Conservation (phyloP, 2,113 vertebrate species). For the Campylomormyrus tamandua region DNA sequence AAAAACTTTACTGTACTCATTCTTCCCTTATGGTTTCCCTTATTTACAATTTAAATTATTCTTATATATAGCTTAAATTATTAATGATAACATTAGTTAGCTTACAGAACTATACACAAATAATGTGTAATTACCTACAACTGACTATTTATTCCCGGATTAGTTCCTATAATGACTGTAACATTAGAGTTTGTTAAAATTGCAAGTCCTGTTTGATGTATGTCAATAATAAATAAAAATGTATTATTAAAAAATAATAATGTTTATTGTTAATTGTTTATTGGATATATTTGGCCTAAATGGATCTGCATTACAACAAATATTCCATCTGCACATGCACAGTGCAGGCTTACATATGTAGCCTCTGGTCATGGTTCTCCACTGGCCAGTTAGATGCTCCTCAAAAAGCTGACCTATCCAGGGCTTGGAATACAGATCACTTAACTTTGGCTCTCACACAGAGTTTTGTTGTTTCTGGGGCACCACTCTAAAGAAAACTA, state of each 20-base stretch:
- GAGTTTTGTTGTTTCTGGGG: too few relatives aligned
- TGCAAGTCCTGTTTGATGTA: neutral
- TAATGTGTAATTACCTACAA: neutral
- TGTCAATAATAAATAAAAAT: neutral
- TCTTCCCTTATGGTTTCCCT: neutral
- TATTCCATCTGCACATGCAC: neutral
- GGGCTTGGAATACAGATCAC: neutral
- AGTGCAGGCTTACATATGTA: neutral
- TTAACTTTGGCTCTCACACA: neutral
- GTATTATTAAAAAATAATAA: neutral
- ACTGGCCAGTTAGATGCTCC: neutral
- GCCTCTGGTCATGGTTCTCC: neutral
- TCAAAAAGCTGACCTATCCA: neutral
- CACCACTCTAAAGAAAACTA: too few relatives aligned
- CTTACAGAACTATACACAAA: neutral
- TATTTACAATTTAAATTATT: neutral
- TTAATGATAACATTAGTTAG: neutral
- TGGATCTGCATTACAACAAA: neutral
- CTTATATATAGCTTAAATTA: neutral
- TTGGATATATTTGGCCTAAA: neutral
- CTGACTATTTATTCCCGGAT: neutral
- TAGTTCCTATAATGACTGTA: neutral
- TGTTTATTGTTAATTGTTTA: neutral
- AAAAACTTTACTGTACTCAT: neutral
- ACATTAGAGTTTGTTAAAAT: neutral